Evolutionary conservation across 2,888 invertebrate genomes (phyloP).

Genomic region (Diachrysia chrysitis): DNA sequence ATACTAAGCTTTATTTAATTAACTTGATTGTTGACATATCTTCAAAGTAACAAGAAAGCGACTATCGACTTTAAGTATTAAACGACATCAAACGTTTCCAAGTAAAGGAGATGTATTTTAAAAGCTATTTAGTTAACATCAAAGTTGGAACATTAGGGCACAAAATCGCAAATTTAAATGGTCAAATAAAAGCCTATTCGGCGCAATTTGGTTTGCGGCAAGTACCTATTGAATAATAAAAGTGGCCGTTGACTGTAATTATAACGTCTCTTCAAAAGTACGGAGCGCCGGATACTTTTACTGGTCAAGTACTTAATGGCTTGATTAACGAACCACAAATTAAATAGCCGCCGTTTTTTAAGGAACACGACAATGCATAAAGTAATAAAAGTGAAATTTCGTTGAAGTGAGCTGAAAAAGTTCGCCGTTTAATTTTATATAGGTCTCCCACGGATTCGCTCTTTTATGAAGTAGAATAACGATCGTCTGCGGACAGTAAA

Average conservation of each 20-base stretch:
- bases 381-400: slow-evolving; percentile 50
- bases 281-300: slow-evolving; percentile 51
- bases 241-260: slow-evolving; percentile 64
- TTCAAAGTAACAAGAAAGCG: slow-evolving; percentile 38
- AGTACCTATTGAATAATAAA: slow-evolving; percentile 64
- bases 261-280: slow-evolving; percentile 52
- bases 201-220: slow-evolving; percentile 49
- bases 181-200: slow-evolving; percentile 56
- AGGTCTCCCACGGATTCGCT: slow-evolving; percentile 41
- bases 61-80: slow-evolving; percentile 50
- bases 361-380: slow-evolving; percentile 42
- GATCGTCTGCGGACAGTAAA: slow-evolving; percentile 47
- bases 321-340: slow-evolving; percentile 72
- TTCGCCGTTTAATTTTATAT: slow-evolving; percentile 54
- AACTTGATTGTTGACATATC: slow-evolving; percentile 26
- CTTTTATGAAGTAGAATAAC: slow-evolving; percentile 56
- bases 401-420: slow-evolving; percentile 37
- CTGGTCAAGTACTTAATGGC: slow-evolving; percentile 62
- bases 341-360: slow-evolving; percentile 49
- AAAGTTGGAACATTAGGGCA: slow-evolving; percentile 59
- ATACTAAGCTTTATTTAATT: slow-evolving; percentile 34
- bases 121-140: slow-evolving; percentile 59
- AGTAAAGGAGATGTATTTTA: slow-evolving; percentile 48
- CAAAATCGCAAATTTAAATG: slow-evolving; percentile 49
- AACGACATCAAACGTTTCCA: slow-evolving; percentile 41